Conservation (phyloP, 2,888 invertebrate genomes). For the Argyresthia albistria region DNA sequence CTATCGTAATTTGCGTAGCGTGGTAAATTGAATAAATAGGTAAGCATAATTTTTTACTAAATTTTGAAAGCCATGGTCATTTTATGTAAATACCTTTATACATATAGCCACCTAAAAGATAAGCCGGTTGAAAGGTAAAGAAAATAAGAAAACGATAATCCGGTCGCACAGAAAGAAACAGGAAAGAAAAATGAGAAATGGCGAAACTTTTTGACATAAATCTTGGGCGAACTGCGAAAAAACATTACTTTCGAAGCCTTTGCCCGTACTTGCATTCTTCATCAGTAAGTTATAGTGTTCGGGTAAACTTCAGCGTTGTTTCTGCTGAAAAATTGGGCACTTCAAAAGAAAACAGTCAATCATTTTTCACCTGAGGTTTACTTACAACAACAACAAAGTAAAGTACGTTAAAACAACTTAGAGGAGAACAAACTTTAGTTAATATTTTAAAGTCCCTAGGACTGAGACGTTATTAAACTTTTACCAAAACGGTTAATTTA, state of each 20-base stretch:
- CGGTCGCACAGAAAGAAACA: conserved; percentile 42
- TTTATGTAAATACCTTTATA: conserved; percentile 15
- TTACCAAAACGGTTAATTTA: no score
- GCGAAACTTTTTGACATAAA: conserved; percentile 65
- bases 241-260: conserved; percentile 51
- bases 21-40: no score
- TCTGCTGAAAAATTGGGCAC: not conserved
- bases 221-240: conserved; percentile 49
- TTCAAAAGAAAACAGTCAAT: not conserved
- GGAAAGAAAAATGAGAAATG: conserved; percentile 55
- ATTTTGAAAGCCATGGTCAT: no score
- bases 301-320: not conserved
- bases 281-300: not conserved
- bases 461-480: no score
- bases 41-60: no score
- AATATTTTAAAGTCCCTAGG: no score
- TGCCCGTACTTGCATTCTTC: conserved; percentile 9
- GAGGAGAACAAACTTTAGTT: no score
- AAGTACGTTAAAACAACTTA: no score
- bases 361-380: no score
- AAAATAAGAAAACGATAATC: conserved; percentile 57
- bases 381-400: no score
- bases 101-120: no score
- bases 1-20: no score
- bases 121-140: conserved; percentile 11